Evolutionary conservation across 2,888 invertebrate genomes (phyloP), one percentile per base, ranked within the genome.

Genomic region (Ormyrus pomaceus): DNA sequence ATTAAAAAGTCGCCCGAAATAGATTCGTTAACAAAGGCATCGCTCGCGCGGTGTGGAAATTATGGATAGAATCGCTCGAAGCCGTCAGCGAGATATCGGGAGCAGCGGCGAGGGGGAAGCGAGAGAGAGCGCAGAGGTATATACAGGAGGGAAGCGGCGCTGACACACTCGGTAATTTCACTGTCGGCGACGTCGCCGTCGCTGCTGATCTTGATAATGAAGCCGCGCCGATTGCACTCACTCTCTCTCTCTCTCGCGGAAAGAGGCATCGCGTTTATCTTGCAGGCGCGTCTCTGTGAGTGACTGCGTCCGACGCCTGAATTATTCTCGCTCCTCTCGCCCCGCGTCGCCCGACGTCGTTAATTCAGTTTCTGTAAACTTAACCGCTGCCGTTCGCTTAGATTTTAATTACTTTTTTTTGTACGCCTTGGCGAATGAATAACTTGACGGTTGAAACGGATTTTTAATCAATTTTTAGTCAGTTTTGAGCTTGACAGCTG

Each of bases 201-300:
- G 34, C 58, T 34, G 74, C 56, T 64, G 74, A 74, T 74, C 65
- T 58, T 74, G 65, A 66, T 66, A 66, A 74, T 74, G 74, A 74
- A 66, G 56, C 51, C 34, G 65, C 73, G 51, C 8, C 61, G 59
- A 71, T 71, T 71, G 45, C 51, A 11, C 50, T 34, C 34, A 34
- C 34, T 34, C 34, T 34, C 34, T 34, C 34, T 34, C 45, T 6
- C 59, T 45, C 45, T 72, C 55, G 13, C 55, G 50, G 19, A 74
- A 74, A 51, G 48, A 45, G 71, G 19, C 45, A 53, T 61, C 34
- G 73, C 50, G n/a, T 51, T 34, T 34, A 34, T 34, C 34, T 34
- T 34, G 34, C 34, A 34, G 34, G 34, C 34, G 7, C 9, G 51
- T 51, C 8, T 6, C 53, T 11, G 53, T 53, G 34, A 11, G 5